Conservation (phyloP, 53 echinoderm and acorn worm species). For the Henricia sp. region DNA sequence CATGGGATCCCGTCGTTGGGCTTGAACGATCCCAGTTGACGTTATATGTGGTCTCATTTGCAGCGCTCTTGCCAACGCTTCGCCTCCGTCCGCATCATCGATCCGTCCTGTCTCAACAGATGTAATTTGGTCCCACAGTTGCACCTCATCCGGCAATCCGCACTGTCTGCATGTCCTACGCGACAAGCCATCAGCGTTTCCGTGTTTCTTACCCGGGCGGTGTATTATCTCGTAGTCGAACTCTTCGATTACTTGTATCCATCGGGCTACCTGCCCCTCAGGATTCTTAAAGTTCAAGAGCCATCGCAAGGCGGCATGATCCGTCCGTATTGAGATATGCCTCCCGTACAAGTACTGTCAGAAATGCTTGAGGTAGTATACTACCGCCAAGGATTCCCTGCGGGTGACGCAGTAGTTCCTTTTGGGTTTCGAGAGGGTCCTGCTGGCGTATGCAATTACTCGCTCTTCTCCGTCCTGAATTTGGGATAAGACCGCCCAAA, state of each 20-base stretch:
- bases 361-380: constrained; percentile 25
- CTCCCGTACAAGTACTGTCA: constrained; percentile 56
- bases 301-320: constrained; percentile 49
- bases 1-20: too few relatives aligned
- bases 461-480: constrained; percentile 39
- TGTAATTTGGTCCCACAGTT: too few relatives aligned
- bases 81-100: constrained; percentile 60
- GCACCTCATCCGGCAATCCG: constrained; percentile 7
- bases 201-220: constrained; percentile 38
- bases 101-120: constrained; percentile 34
- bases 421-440: not conserved
- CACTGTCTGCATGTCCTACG: constrained; percentile 36
- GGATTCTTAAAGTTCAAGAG: constrained; percentile 43
- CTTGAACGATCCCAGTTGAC: too few relatives aligned
- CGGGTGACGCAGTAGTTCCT: constrained; percentile 34
- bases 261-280: constrained; percentile 41
- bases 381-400: constrained; percentile 28
- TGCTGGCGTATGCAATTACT: constrained; percentile 44
- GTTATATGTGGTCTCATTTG: too few relatives aligned
- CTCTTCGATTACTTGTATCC: constrained; percentile 45
- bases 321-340: constrained; percentile 32
- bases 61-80: constrained; percentile 45
- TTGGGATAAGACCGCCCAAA: constrained; percentile 55
- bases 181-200: constrained; percentile 49
- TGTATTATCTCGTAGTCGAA: constrained; percentile 49